Evolutionary conservation across 2,797 vertebrate genomes (phyloP), one percentile per base, ranked within the genome.

Genomic region (Sus cebifrons): DNA sequence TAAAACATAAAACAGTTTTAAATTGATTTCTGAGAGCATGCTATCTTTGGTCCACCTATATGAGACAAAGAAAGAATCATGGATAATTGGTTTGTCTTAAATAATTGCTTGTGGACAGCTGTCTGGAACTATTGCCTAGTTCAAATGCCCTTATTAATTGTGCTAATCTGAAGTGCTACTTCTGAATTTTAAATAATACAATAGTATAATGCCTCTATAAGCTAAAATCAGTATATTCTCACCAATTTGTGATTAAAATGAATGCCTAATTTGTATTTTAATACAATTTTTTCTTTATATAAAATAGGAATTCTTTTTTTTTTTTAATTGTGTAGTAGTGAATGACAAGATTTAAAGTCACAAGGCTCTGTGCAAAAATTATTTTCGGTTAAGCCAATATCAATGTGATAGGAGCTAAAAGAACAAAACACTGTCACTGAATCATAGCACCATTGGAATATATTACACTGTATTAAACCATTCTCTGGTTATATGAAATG

Each of bases 401-500:
- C 83, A 88, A 5, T 40, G 65, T 23, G n/a, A 52, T 58, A 3
- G 11, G 6, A 87, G 15, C 8, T 77, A 18, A 40, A 79, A 78
- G 15, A 77, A 86, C n/a, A 89, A 94, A 94, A 75, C 17, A 62
- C 5, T 65, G 32, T 12, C 64, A 88, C 32, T 68, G 27, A 91
- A 87, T 71, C 36, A n/a, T 44, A 70, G 64, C 27, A 86, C 17
- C 9, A 25, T 0, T 91, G n/a, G 11, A 94, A 75, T 67, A 78
- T 0, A n/a, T 83, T 56, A 32, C 16, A 88, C 40, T 36, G 0
- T 71, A 36, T 92, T 82, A 68, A 93, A 96, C 56, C 17, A 73
- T 27, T 16, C 32, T 78, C 70, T 86, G 52, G 29, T 62, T 96
- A 96, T 91, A 89, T 83, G 88, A 92, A 96, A 93, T 82, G 25